Evolutionary conservation across 35 echinoderm and acorn worm genomes (phyloP), one percentile per base, ranked within the genome.

Genomic region (Apostichopus californicus): DNA sequence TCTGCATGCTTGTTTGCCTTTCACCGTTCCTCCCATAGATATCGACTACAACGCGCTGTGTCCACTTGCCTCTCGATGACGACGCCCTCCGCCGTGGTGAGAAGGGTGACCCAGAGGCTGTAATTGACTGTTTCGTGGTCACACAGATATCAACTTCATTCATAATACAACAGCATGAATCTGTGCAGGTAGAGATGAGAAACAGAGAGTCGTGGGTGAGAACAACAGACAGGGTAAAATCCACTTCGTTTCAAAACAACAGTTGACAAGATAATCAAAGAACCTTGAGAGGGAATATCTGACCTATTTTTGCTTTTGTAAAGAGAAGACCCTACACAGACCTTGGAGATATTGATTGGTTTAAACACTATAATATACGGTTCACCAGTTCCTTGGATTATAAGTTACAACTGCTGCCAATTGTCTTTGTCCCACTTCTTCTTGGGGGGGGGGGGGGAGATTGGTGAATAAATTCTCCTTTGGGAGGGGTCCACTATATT

Each of bases 101-200:
- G 18, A 14, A 72, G 63, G 86, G 63, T 89, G 58, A 85, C 57
- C 81, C 81, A 5, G n/a, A 72, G 64, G 86, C 13, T 64, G 63
- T 59, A 59, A 58, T 55, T 85, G 81, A 73, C 86, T 89, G 86
- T 59, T 91, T 93, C 46, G 92, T 96, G 57, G 86, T 79, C 90
- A 95, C 95, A 79, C 91, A 72, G 28, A 96, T 96, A 78, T 93
- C 82, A 77, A 96, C 84, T 90, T 96, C 95, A 93, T 89, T 96
- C 95, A 96, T 96, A 96, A 96, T 96, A 96, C 95, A 96, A 87
- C 95, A 96, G 59, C 89, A 91, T 91, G 59, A 75, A 79, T 90
- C 92, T 94, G 92, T 90, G 23, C 21, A 46, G 61, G 34, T 11
- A 72, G 25, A 66, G 68, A 87, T 72, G 60, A 89, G 17, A 75